A percentile compares a stretch with the other conserved stretches of the same genome.
phyloP scores from a whole-genome alignment of 2,888 invertebrate genomes.

The Meloe dianella region DNA sequence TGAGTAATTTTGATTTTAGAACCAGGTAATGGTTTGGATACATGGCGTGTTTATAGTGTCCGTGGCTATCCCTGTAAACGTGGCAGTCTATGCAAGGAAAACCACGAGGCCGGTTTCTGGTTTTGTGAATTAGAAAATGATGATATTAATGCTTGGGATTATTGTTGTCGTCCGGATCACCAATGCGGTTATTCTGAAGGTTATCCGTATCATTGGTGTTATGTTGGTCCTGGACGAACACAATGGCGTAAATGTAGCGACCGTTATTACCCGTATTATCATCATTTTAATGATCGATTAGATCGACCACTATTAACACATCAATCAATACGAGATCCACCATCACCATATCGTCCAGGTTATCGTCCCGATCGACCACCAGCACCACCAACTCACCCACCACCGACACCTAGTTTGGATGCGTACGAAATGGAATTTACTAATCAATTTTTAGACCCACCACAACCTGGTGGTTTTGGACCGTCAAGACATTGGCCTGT shows the following conservation, averaged over 20 bases:
- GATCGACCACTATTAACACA: slow-evolving; percentile 50
- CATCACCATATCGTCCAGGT: slow-evolving; percentile 40
- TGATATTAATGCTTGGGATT: slow-evolving; percentile 79
- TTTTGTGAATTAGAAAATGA: slow-evolving; percentile 80
- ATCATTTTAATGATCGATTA: slow-evolving; percentile 48
- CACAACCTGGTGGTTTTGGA: slow-evolving; percentile 61
- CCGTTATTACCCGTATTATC: slow-evolving; percentile 73
- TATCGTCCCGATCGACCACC: slow-evolving; percentile 52
- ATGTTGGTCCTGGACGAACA: slow-evolving; percentile 77
- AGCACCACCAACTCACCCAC: slow-evolving; percentile 55
- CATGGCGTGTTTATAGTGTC: slow-evolving; percentile 79
- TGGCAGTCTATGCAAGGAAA: slow-evolving; percentile 72
- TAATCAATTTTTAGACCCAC: slow-evolving; percentile 60
- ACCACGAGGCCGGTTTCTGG: slow-evolving; percentile 80
- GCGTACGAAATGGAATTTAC: slow-evolving; percentile 57
- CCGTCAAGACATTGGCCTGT: slow-evolving; percentile 73
- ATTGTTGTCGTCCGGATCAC: slow-evolving; percentile 83
- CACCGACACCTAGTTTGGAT: slow-evolving; percentile 57
- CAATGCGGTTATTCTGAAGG: slow-evolving; percentile 85
- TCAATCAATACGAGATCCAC: slow-evolving; percentile 18
- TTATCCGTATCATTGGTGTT: slow-evolving; percentile 85
- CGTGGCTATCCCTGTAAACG: slow-evolving; percentile 79
- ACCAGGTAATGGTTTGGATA: slow-evolving; percentile 48
- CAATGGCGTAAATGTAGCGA: slow-evolving; percentile 91
- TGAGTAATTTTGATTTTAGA: slow-evolving; percentile 27